Base-by-base conservation (phyloP, 2,888 invertebrate species). In the Mesochorus sp. region DNA sequence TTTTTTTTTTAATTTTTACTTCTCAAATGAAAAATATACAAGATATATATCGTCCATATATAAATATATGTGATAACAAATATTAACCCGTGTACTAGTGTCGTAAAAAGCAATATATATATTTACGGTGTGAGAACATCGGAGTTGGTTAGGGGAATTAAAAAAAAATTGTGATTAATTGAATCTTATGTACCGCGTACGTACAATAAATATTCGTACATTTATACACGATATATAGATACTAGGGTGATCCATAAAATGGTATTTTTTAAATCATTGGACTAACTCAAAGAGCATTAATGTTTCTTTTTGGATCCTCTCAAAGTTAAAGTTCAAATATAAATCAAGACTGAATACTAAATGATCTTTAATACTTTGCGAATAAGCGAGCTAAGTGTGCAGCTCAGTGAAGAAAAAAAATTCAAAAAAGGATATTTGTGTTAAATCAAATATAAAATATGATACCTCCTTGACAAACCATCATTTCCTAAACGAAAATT, bases 101-200 rank as follows among this genome's bases (percentile, higher is more conserved):
- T 57, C 28, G 17, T 37, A 34, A n/a, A 21, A 2, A 55, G 26
- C 5, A 4, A 17, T 17, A 57, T 17, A 47, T 31, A 55, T 37
- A 37, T 34, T 49, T 42, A 57, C 47, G 67, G 76, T 77, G 67
- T 67, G 55, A 77, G 67, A 72, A 61, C 62, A 67, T 49, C n/a
- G 19, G 49, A 72, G 31, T 51, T 28, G 17, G n/a, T n/a, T 8
- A 28, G 21, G 14, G n/a, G n/a, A n/a, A n/a, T n/a, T n/a, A n/a
- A n/a, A 51, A 19, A 31, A 42, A 67, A 28, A 17, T 12, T 6
- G n/a, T 31, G 31, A 6, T 3, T 31, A 26, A 6, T 19, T 3
- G n/a, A 37, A 28, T 57, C 53, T 17, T 28, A 53, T 17, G 3
- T 31, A 53, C 17, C 19, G 49, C 12, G 24, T 17, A 0, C 6